These are phyloP conservation scores for Zaprionus kolodkinae DNA, from an alignment of 1,140 invertebrate species.

Conservation along the genomic window DNA sequence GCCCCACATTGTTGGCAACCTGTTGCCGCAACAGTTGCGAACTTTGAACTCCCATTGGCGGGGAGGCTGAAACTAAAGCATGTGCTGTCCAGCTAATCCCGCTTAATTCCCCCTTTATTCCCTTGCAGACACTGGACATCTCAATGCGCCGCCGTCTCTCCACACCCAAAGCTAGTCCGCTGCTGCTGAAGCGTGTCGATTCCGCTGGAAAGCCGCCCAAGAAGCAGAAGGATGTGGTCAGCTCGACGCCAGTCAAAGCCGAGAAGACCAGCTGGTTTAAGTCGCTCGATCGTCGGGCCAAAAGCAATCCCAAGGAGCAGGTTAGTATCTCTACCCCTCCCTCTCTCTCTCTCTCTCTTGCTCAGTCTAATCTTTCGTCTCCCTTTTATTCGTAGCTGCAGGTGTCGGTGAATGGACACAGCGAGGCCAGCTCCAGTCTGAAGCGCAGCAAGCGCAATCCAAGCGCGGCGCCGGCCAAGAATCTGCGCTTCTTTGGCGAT, in stretches of 20 bases:
- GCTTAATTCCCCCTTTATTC: neutral
- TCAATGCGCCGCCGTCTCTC: slow-evolving; percentile 88
- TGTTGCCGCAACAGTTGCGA: slow-evolving; percentile 49
- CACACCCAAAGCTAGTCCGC: slow-evolving; percentile 89
- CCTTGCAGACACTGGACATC: slow-evolving; percentile 73
- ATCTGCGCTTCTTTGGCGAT: slow-evolving; percentile 92
- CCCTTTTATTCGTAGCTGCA: slow-evolving; percentile 47
- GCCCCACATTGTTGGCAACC: slow-evolving; percentile 71
- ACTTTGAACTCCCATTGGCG: slow-evolving; percentile 50
- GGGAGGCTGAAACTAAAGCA: slow-evolving; percentile 18
- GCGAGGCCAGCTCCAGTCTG: slow-evolving; percentile 84
- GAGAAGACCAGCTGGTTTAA: slow-evolving; percentile 87
- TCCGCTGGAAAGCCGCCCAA: slow-evolving; percentile 73
- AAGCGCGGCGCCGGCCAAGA: slow-evolving; percentile 86
- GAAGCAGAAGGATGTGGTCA: slow-evolving; percentile 59
- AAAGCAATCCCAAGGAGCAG: slow-evolving; percentile 81
- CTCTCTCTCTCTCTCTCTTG: neutral
- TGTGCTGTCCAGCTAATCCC: neutral
- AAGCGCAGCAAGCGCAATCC: slow-evolving; percentile 83
- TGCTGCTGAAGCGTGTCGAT: slow-evolving; percentile 79
- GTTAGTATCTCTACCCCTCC: too few relatives aligned
- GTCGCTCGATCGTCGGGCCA: slow-evolving; percentile 86
- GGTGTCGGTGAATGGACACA: slow-evolving; percentile 79
- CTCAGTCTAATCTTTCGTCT: neutral
- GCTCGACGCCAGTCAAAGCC: slow-evolving; percentile 55